Evolutionary conservation across 1,140 invertebrate genomes (phyloP), one percentile per base, ranked within the genome.

Genomic region (Daktulosphaira vitifoliae): DNA sequence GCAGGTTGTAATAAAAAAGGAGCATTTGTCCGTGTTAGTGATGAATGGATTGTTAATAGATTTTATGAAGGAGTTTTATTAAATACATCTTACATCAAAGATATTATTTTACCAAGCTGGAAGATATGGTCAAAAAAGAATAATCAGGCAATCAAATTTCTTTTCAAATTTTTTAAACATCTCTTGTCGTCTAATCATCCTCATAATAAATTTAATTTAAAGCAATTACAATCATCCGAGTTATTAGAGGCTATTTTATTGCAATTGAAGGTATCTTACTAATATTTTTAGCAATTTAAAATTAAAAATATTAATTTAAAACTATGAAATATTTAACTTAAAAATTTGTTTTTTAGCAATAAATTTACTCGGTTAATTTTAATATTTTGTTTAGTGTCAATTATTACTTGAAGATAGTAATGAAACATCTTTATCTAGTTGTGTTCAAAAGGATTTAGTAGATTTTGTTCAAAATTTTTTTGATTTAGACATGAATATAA

Each of bases 101-200:
- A 62, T 15, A 25, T 62, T 3, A 46, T 62, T 44, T 62, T 62
- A 3, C 56, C 56, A 33, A 46, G 56, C 29, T 62, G 56, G 56
- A 62, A 62, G 18, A 48, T 48, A 48, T 62, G 56, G 56, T 46
- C 56, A 22, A 11, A n/a, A 2, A 62, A 62, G 20, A 46, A 62
- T 22, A 25, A 48, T 26, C 56, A 62, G 8, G 29, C 26, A 46
- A 62, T 62, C 20, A 23, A 62, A 46, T 62, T 46, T 62, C 25
- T 62, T 44, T 62, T 62, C 18, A 62, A 62, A 62, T 62, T 62
- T 62, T 62, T 39, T 33, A 62, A 62, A 62, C 56, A 62, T 46
- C 56, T 62, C 46, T 46, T 62, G 13, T 62, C 56, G 3, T 48
- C 26, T 20, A 62, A 48, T 22, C 56, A 62, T 22, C 56, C 42